A percentile compares a stretch with the other conserved stretches of the same genome.
These are phyloP conservation scores for Smutsia temminckii DNA, from an alignment of 2,797 vertebrate genomes.

Conservation along the genomic window DNA sequence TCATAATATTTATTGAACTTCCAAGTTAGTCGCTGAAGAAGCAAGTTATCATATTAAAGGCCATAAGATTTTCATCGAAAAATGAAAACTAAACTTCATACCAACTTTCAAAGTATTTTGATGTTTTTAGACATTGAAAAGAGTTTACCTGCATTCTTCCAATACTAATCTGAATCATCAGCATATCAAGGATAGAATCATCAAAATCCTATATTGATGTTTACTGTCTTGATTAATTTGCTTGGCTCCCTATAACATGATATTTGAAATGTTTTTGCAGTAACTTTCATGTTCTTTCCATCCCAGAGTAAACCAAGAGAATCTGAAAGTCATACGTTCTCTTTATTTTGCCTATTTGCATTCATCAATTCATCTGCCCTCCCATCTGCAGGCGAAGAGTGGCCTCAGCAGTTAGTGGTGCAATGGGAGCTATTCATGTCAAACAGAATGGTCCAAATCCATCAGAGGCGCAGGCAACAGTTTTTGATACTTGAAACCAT, in stretches of 20 bases:
- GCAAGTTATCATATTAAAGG: not conserved
- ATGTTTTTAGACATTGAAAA: not conserved
- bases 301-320: not conserved
- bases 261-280: not conserved
- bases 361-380: not conserved
- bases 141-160: not conserved
- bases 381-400: not conserved
- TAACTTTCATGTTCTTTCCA: not conserved
- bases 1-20: not conserved
- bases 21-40: not conserved
- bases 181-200: not conserved
- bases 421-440: not conserved
- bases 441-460: not conserved
- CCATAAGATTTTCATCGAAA: not conserved
- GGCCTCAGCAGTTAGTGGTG: not conserved
- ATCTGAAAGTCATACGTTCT: not conserved
- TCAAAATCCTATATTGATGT: not conserved
- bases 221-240: not conserved
- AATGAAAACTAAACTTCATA: not conserved
- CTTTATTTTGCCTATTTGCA: not conserved
- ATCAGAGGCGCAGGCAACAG: not conserved
- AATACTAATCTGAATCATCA: not conserved
- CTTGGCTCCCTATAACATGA: not conserved
- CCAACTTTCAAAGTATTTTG: not conserved
- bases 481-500: conserved; percentile 40